These are phyloP conservation scores for Neofelis nebulosa DNA, from an alignment of 2,113 vertebrate genomes.

Conservation along the genomic window DNA sequence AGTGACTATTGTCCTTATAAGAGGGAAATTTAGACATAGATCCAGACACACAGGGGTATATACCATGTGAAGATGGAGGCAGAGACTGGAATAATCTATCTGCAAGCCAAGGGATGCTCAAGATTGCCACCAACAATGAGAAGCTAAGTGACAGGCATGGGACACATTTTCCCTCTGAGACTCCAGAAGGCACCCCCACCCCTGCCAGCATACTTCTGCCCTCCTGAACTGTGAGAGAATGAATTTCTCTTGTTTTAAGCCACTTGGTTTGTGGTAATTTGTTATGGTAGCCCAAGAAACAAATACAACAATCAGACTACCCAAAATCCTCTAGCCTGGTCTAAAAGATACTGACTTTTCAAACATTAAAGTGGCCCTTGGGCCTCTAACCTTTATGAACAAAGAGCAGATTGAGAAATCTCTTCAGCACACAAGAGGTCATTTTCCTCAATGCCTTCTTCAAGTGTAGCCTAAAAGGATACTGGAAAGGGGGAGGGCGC, in stretches of 20 bases:
- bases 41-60: neutral
- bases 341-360: neutral
- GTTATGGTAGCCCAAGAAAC: neutral
- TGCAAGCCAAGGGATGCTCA: neutral
- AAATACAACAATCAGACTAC: neutral
- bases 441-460: neutral
- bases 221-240: neutral
- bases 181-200: neutral
- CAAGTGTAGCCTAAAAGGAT: neutral
- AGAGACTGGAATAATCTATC: neutral
- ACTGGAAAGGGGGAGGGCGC: neutral
- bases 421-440: neutral
- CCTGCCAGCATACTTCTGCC: neutral
- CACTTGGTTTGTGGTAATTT: neutral
- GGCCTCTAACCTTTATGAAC: neutral
- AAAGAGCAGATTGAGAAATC: neutral
- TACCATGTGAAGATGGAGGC: neutral
- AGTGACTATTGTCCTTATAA: neutral
- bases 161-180: neutral
- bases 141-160: neutral
- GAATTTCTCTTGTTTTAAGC: neutral
- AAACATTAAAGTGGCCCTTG: neutral
- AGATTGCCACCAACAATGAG: neutral
- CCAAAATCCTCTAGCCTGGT: neutral
- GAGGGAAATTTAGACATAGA: neutral